Base-by-base conservation (phyloP, 1,140 invertebrate species). In the Tetramorium alpestre region DNA sequence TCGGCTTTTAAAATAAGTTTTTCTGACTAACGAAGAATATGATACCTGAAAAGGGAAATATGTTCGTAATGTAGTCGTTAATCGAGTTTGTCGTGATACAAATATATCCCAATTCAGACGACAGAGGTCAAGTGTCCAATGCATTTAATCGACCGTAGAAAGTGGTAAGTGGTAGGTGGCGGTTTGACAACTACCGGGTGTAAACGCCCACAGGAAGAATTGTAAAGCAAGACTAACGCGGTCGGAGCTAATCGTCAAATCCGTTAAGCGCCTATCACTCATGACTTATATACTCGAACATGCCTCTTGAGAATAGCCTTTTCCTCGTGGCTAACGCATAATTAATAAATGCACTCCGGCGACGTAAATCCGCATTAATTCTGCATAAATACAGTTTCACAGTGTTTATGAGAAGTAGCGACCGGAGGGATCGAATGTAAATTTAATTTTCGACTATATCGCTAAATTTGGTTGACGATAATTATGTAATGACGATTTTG, bases 141-240 rank as follows among this genome's bases (percentile, higher is more conserved):
- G 49, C 44, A 84, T 77, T 86, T 70, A 89, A 89, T 86, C 82
- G 76, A 89, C 8, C 47, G 62, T 81, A 88, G 75, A 54, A 88
- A 88, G 51, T 47, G 22, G 41, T 69, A 47, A 56, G 51, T 78
- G 60, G 56, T 77, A 28, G 51, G 60, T 64, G 73, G 70, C 51
- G 58, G 73, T 87, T 89, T 85, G 88, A 89, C 67, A 87, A 89
- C 78, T 87, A 85, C 73, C 88, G 85, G 78, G 72, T 89, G 67
- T 87, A 85, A 86, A 90, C 89, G 88, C 85, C 85, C 60, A 90
- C 88, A 28, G 10, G 16, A 56, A 22, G 10, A 75, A 54, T 72
- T 85, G 89, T 89, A 69, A 77, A 80, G 78, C 82, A 62, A 47
- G 54, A 65, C 58, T 72, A 77, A 65, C 84, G 85, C 72, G 69